Evolutionary conservation across 2,888 invertebrate genomes (phyloP).

Genomic region (Philhelius pedissequus): DNA sequence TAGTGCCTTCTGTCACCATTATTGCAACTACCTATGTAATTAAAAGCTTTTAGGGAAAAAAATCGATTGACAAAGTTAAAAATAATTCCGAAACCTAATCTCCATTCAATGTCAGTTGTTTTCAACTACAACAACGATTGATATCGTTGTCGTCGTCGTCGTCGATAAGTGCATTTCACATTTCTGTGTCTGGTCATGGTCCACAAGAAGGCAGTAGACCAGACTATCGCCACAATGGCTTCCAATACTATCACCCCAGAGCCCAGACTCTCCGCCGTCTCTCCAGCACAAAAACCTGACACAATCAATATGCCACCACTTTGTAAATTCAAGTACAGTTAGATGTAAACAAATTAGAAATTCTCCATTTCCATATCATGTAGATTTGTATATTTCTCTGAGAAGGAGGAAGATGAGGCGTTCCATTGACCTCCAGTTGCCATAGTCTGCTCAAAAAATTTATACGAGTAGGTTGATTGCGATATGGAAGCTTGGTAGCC

Average conservation of each 20-base stretch:
- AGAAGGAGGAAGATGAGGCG: constrained; percentile 34
- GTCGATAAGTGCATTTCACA: constrained; percentile 32
- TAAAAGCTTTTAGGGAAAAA: background rate
- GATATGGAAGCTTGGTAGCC: constrained; percentile 27
- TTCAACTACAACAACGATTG: background rate
- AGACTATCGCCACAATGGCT: background rate
- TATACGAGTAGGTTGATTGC: constrained; percentile 23
- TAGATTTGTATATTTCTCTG: background rate
- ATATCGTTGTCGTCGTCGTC: too few species aligned
- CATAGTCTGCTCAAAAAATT: background rate
- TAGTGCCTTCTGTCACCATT: constrained; percentile 29
- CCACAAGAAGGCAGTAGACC: constrained; percentile 49
- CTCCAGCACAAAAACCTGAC: background rate
- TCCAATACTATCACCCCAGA: background rate
- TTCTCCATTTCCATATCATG: background rate
- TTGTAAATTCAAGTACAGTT: constrained; percentile 41
- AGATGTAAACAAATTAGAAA: constrained; percentile 34
- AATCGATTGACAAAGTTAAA: constrained; percentile 40
- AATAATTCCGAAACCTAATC: constrained; percentile 40
- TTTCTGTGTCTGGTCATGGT: constrained; percentile 43
- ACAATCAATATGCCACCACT: constrained; percentile 38
- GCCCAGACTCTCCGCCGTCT: background rate
- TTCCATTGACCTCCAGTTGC: constrained; percentile 54
- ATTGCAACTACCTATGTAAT: background rate
- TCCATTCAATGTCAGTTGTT: constrained; percentile 23